These are phyloP conservation scores for Cyclophora punctaria DNA, from an alignment of 2,888 invertebrate genomes.

Conservation along the genomic window DNA sequence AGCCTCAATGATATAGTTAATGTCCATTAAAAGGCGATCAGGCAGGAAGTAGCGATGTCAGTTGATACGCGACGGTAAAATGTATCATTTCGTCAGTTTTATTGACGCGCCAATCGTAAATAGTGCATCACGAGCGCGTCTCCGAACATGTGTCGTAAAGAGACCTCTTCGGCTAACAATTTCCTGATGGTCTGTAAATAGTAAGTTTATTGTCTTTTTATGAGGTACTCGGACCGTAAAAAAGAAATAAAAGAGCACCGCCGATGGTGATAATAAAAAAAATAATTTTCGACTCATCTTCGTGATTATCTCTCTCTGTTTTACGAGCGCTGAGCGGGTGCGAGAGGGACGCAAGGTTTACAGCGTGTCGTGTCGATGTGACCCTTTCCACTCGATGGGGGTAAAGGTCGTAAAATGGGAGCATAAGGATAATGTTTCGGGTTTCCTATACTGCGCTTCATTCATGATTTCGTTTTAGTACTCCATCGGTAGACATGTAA, in stretches of 20 bases:
- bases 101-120: slow-evolving; percentile 69
- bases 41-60: slow-evolving; percentile 7
- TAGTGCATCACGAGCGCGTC: slow-evolving; percentile 61
- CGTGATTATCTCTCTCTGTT: slow-evolving; percentile 68
- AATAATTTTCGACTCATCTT: slow-evolving; percentile 76
- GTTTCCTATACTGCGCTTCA: slow-evolving; percentile 73
- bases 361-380: slow-evolving; percentile 67
- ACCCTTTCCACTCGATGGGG: slow-evolving; percentile 73
- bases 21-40: too few species aligned
- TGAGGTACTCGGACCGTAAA: slow-evolving; percentile 77
- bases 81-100: slow-evolving; percentile 61
- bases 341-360: slow-evolving; percentile 54
- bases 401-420: slow-evolving; percentile 75
- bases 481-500: slow-evolving; percentile 68
- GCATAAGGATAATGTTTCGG: slow-evolving; percentile 76
- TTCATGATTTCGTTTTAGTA: slow-evolving; percentile 75
- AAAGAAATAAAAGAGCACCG: slow-evolving; percentile 77
- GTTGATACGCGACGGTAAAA: slow-evolving; percentile 49
- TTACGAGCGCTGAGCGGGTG: slow-evolving; percentile 43
- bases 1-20: too few species aligned
- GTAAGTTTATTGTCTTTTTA: slow-evolving; percentile 77
- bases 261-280: slow-evolving; percentile 76
- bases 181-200: slow-evolving; percentile 77
- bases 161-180: slow-evolving; percentile 75
- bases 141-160: slow-evolving; percentile 73